Conservation (phyloP, 2,113 vertebrate genomes). For the Semnornis frantzii region DNA sequence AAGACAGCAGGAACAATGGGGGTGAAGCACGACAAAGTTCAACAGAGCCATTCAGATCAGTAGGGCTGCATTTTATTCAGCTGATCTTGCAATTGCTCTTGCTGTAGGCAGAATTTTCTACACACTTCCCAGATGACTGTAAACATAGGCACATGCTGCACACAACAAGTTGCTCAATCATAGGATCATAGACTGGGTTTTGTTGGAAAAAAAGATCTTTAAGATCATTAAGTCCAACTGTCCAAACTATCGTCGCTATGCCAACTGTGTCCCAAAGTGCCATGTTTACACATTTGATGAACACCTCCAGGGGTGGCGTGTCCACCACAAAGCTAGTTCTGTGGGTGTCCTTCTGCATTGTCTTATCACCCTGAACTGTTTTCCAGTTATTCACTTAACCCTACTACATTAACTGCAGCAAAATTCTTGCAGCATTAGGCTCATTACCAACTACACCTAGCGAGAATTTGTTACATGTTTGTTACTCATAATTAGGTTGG, state of each 20-base stretch:
- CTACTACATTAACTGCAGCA: not conserved
- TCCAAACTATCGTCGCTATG: too few species aligned
- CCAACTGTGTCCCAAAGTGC: too few species aligned
- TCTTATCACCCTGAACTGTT: not conserved
- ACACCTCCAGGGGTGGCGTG: too few species aligned
- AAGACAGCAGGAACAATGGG: not conserved
- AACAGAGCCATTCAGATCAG: not conserved
- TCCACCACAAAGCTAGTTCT: not conserved
- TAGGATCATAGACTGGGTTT: too few species aligned
- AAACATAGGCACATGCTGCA: not conserved
- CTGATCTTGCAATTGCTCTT: not conserved
- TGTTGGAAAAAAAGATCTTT: too few species aligned
- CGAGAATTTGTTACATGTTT: not conserved
- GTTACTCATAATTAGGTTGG: not conserved
- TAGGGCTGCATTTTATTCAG: not conserved
- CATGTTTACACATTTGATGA: too few species aligned
- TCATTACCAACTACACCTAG: not conserved
- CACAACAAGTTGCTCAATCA: not conserved
- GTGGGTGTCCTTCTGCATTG: not conserved
- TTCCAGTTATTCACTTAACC: not conserved
- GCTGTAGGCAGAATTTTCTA: constrained; percentile 1
- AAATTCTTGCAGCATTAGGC: not conserved
- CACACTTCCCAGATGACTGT: not conserved
- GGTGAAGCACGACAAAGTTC: not conserved
- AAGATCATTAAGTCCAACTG: too few species aligned